phyloP scores from a whole-genome alignment of 1,140 invertebrate species.

The Nasonia longicornis region DNA sequence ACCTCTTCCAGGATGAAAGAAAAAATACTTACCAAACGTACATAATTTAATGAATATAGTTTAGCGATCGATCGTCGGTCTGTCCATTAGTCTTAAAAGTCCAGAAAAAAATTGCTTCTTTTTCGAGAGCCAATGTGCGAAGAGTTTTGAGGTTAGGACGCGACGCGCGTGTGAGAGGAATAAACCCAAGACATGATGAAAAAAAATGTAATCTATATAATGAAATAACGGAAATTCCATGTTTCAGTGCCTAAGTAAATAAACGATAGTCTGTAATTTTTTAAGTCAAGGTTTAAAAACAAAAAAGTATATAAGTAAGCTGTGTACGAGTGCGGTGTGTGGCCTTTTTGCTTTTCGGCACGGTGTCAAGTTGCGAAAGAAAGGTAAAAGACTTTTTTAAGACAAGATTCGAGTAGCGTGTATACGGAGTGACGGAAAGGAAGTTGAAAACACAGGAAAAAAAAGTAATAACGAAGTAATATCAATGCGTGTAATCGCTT shows the following conservation, averaged over 20 bases:
- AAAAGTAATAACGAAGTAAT: slow-evolving; percentile 9
- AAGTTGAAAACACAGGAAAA: neutral
- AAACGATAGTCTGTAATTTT: slow-evolving; percentile 51
- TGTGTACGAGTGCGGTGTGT: slow-evolving; percentile 33
- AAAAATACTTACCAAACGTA: neutral
- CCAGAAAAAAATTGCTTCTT: neutral
- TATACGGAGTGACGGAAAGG: neutral
- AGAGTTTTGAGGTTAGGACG: slow-evolving; percentile 15
- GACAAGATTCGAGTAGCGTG: slow-evolving; percentile 7
- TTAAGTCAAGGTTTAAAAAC: slow-evolving; percentile 44
- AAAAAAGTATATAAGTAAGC: slow-evolving; percentile 21
- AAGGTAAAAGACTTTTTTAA: slow-evolving; percentile 24
- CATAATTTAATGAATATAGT: neutral
- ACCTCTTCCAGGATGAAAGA: slow-evolving; percentile 6
- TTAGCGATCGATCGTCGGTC: neutral
- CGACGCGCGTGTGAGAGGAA: neutral
- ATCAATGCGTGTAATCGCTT: slow-evolving; percentile 4
- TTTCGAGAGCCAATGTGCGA: neutral
- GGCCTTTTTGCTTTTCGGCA: slow-evolving; percentile 45
- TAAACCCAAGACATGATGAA: neutral
- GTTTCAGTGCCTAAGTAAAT: slow-evolving; percentile 57
- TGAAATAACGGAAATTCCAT: slow-evolving; percentile 49
- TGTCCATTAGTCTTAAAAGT: slow-evolving; percentile 7
- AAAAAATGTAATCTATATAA: slow-evolving; percentile 32
- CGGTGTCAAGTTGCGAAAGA: slow-evolving; percentile 15